A percentile compares a stretch with the other conserved stretches of the same genome.
Evolutionary conservation across 2,113 vertebrate genomes (phyloP).

Genomic region (Aplodontia rufa): DNA sequence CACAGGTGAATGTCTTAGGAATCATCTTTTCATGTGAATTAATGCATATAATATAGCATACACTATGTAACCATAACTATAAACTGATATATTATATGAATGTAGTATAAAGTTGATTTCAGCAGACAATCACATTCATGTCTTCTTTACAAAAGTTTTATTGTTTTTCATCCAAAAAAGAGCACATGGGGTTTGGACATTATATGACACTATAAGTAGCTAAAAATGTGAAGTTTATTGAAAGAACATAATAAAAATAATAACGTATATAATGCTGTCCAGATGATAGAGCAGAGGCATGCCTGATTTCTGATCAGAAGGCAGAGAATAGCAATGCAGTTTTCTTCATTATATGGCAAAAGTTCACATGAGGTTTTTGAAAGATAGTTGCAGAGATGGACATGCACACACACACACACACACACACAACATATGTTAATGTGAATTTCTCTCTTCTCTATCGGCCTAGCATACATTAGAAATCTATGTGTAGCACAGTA

Average conservation of each 20-base stretch:
- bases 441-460: constrained; percentile 69
- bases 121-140: not conserved
- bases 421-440: constrained; percentile 45
- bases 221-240: not conserved
- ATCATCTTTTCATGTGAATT: not conserved
- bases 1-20: not conserved
- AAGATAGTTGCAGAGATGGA: constrained; percentile 64
- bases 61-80: not conserved
- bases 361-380: constrained; percentile 67
- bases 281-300: not conserved
- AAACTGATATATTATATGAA: not conserved
- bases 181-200: not conserved
- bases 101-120: not conserved
- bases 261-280: not conserved
- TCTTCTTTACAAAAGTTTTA: not conserved
- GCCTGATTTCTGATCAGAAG: not conserved
- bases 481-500: constrained; percentile 69
- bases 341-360: constrained; percentile 67
- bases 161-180: not conserved
- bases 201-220: not conserved
- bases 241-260: not conserved
- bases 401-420: not conserved
- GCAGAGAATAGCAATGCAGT: constrained; percentile 26
- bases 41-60: not conserved
- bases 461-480: constrained; percentile 65